A percentile compares a stretch with the other conserved stretches of the same genome.
These are phyloP conservation scores for Sussaba pulchella DNA, from an alignment of 2,888 invertebrate species.

Conservation along the genomic window DNA sequence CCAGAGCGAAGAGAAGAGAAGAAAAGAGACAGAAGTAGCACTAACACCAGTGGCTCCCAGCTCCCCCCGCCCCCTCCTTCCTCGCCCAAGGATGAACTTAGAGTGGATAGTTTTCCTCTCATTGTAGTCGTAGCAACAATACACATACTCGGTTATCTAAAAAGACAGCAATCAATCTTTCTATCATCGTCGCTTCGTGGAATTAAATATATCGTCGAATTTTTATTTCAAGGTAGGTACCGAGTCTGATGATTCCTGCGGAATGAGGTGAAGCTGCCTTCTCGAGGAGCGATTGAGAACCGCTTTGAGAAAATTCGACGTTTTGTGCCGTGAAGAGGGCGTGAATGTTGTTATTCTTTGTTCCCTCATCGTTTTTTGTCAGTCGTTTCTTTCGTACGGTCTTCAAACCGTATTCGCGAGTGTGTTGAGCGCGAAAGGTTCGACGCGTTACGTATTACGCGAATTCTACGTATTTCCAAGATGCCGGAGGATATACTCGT, in stretches of 20 bases:
- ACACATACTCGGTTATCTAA: background rate
- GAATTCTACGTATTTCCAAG: constrained; percentile 28
- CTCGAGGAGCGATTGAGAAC: constrained; percentile 50
- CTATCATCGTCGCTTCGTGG: constrained; percentile 8
- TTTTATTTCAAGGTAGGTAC: constrained; percentile 39
- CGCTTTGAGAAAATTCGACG: constrained; percentile 44
- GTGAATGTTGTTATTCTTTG: constrained; percentile 14
- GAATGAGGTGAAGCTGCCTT: constrained; percentile 5
- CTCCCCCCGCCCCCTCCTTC: constrained; percentile 58
- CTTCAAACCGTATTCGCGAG: background rate
- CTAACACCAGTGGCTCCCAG: constrained; percentile 20
- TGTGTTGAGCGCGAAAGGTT: background rate
- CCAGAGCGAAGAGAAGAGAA: constrained; percentile 41
- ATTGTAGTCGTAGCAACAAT: background rate
- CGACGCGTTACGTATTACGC: constrained; percentile 15
- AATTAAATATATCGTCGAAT: constrained; percentile 45
- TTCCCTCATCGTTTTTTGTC: constrained; percentile 6
- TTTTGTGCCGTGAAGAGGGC: constrained; percentile 54
- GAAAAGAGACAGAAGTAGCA: constrained; percentile 39
- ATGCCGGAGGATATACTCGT: background rate
- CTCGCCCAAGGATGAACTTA: background rate
- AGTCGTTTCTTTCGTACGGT: constrained; percentile 15
- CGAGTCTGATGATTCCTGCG: background rate
- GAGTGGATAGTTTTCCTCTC: constrained; percentile 8
- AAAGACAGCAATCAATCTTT: background rate